These are phyloP conservation scores for Pogonocherus hispidulus DNA, from an alignment of 2,888 invertebrate genomes.

Conservation along the genomic window DNA sequence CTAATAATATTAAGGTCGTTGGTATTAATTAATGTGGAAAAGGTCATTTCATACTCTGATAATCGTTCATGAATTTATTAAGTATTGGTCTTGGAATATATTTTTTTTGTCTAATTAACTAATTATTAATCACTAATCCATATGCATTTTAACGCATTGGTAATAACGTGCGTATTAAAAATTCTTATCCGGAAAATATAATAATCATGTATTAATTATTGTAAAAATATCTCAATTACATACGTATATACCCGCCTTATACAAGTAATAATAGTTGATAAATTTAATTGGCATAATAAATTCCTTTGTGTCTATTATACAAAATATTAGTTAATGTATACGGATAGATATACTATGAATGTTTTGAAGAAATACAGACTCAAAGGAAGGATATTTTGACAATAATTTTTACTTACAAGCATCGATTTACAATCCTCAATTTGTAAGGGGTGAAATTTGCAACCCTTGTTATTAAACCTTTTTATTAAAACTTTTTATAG, in stretches of 20 bases:
- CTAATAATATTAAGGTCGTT: conserved; percentile 51
- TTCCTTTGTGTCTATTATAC: no score
- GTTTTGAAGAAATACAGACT: no score
- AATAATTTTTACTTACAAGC: no score
- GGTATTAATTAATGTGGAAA: conserved; percentile 51
- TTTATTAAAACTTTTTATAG: no score
- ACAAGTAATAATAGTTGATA: neutral
- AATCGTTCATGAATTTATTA: conserved; percentile 46
- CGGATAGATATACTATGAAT: no score
- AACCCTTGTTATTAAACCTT: no score
- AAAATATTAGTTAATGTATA: no score
- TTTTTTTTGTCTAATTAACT: conserved; percentile 14
- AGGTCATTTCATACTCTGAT: conserved; percentile 56
- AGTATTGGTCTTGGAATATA: conserved; percentile 14
- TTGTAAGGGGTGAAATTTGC: no score
- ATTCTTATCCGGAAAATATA: neutral
- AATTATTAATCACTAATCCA: conserved; percentile 22
- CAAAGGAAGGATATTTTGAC: no score
- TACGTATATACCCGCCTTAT: neutral
- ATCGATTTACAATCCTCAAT: no score
- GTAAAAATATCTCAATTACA: neutral
- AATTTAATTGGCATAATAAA: neutral
- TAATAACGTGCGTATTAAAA: neutral
- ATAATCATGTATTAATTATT: neutral
- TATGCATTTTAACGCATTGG: conserved; percentile 4